phyloP scores from a whole-genome alignment of 1,140 invertebrate species.

The Telenomus remus region DNA sequence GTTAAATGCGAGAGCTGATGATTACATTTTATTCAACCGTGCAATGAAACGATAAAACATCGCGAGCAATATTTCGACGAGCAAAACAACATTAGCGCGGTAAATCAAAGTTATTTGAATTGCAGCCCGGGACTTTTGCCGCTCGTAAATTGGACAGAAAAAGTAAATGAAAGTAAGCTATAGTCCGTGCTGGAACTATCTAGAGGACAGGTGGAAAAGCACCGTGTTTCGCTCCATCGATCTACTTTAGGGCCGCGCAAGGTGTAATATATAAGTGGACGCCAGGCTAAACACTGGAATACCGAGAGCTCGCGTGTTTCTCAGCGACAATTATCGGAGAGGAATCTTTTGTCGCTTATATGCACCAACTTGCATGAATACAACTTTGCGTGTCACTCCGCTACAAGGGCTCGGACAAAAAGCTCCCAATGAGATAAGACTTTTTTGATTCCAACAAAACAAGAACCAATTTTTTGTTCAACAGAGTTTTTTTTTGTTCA shows the following conservation, averaged over 20 bases:
- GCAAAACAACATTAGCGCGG: constrained; percentile 33
- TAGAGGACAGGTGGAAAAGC: constrained; percentile 56
- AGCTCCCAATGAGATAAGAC: constrained; percentile 36
- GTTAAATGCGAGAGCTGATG: constrained; percentile 28
- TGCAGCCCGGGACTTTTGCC: constrained; percentile 28
- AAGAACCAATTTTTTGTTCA: constrained; percentile 2
- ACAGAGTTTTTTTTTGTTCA: constrained; percentile 3
- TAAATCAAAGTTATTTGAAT: constrained; percentile 55
- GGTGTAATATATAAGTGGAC: constrained; percentile 40
- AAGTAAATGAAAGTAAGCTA: constrained; percentile 51
- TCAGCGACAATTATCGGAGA: constrained; percentile 51
- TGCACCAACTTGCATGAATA: constrained; percentile 33
- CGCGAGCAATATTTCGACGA: constrained; percentile 34
- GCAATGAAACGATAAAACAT: constrained; percentile 50
- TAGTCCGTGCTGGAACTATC: constrained; percentile 40
- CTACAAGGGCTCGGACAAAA: constrained; percentile 38
- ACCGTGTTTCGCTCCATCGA: constrained; percentile 53
- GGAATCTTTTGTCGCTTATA: constrained; percentile 46
- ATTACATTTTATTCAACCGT: constrained; percentile 49
- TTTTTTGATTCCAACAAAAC: constrained; percentile 11
- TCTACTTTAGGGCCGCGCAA: constrained; percentile 33
- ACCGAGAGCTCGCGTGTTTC: constrained; percentile 49
- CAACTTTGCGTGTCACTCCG: constrained; percentile 45
- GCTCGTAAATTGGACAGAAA: constrained; percentile 47
- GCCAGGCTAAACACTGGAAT: constrained; percentile 22